Evolutionary conservation across 2,797 vertebrate genomes (phyloP), one percentile per base, ranked within the genome.

Genomic region (Hoplostethus mediterraneus): DNA sequence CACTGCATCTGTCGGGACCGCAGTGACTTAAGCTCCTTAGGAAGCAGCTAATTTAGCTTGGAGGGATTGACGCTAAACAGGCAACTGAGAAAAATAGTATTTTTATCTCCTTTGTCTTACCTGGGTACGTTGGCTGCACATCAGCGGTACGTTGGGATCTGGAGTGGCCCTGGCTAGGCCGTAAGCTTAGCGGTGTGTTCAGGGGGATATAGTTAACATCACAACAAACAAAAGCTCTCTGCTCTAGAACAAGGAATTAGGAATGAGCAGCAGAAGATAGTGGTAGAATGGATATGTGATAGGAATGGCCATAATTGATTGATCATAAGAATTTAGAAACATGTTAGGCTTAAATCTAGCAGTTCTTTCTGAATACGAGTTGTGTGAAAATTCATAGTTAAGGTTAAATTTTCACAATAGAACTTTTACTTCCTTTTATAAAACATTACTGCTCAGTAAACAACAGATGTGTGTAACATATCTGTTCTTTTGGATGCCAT

Each of bases 21-120:
- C 67, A 25, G 80, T 70, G 28, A 28, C 28, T 28, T 92, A 94
- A 95, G 90, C 93, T 89, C 67, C 87, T 94, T 94, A 93, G 53
- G 66, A 55, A 80, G 70, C 75, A 80, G 88, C 83, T 90, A 87
- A 90, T 91, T 91, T 88, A 81, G 86, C 84, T 80, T 79, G 71
- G 81, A 83, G 58, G 75, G 85, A 81, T 86, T 87, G 85, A 83
- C 81, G 83, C 83, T 77, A 47, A 80, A 80, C 73, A 75, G 84
- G 77, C 84, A 78, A 78, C 79, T 84, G 69, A 82, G 76, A 85
- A 87, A 84, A 86, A 85, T 62, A 31, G 44, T 88, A 49, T 76
- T 88, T 90, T 72, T 62, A 83, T 87, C 81, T 71, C 64, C 59
- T 85, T 86, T 89, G 63, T 89, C 51, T 83, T 63, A 73, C 31